These are phyloP conservation scores for Phoxinus dragarum DNA, from an alignment of 2,797 vertebrate species.

Conservation along the genomic window DNA sequence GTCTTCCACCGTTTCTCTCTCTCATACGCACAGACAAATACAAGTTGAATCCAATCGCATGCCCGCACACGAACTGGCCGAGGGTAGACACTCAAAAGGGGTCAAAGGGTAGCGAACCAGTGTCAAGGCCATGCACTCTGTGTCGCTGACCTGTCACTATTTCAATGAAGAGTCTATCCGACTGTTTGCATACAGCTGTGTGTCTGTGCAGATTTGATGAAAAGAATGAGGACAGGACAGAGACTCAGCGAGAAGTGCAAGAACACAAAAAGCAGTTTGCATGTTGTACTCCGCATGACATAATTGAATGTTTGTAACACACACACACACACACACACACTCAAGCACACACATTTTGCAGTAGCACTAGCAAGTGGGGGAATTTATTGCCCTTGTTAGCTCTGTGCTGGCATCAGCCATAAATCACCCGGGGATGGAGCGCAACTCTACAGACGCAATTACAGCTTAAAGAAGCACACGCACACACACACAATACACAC, in stretches of 20 bases:
- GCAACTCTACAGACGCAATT: constrained; percentile 70
- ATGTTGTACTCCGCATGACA: constrained; percentile 3
- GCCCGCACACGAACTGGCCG: background rate
- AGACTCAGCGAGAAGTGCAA: background rate
- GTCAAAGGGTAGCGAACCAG: background rate
- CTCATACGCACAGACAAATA: background rate
- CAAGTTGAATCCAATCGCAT: background rate
- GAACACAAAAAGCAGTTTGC: background rate
- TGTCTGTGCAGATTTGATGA: background rate
- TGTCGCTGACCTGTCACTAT: background rate
- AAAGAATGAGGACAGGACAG: background rate
- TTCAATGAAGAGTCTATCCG: constrained; percentile 1
- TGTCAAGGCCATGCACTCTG: constrained; percentile 6
- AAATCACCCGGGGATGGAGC: constrained; percentile 69
- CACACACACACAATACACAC: background rate
- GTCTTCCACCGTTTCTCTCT: background rate
- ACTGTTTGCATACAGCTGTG: constrained; percentile 31
- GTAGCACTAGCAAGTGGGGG: constrained; percentile 58
- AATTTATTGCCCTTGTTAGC: constrained; percentile 75
- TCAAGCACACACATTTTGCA: constrained; percentile 40
- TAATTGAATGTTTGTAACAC: constrained; percentile 29
- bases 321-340: background rate
- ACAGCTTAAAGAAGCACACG: constrained; percentile 56
- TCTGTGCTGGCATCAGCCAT: constrained; percentile 69
- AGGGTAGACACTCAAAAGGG: background rate